Evolutionary conservation across 2,113 vertebrate species (phyloP).

Genomic region (Lophotis ruficrista): DNA sequence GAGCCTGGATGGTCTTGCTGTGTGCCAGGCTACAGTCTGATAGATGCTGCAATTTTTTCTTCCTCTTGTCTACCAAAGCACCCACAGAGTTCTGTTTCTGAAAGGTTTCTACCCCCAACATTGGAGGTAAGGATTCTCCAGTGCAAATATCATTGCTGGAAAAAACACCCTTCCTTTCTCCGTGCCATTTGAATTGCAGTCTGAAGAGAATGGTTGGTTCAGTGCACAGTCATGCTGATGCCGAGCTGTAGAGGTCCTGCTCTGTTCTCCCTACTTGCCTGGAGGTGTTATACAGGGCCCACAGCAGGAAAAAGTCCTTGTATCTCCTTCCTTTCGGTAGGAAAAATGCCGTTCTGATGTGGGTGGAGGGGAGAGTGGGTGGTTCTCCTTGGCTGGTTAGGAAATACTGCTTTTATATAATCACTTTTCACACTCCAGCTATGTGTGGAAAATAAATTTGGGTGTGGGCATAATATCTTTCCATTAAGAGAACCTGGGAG

Average conservation of each 20-base stretch:
- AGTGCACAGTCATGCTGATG: not conserved
- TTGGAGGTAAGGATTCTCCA: not conserved
- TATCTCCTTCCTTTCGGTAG: not conserved
- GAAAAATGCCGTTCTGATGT: not conserved
- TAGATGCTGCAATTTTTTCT: not conserved
- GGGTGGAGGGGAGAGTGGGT: slow-evolving; percentile 28
- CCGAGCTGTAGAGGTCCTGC: not conserved
- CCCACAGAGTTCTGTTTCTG: not conserved
- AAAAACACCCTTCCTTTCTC: not conserved
- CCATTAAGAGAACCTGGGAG: slow-evolving; percentile 19
- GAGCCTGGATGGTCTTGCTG: not conserved
- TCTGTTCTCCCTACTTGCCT: not conserved
- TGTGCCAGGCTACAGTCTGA: not conserved
- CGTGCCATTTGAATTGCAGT: not conserved
- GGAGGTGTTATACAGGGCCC: not conserved
- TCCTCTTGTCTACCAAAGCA: not conserved
- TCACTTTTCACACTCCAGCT: not conserved
- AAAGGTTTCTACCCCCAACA: not conserved
- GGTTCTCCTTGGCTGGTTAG: slow-evolving; percentile 24
- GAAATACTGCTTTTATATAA: slow-evolving; percentile 48
- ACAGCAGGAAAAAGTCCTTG: not conserved
- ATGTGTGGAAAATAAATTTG: slow-evolving; percentile 36
- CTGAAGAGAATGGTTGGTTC: not conserved
- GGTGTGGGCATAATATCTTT: slow-evolving; percentile 35
- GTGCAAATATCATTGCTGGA: not conserved